Conservation (phyloP, 1,140 invertebrate genomes). For the Drosophila asahinai region DNA sequence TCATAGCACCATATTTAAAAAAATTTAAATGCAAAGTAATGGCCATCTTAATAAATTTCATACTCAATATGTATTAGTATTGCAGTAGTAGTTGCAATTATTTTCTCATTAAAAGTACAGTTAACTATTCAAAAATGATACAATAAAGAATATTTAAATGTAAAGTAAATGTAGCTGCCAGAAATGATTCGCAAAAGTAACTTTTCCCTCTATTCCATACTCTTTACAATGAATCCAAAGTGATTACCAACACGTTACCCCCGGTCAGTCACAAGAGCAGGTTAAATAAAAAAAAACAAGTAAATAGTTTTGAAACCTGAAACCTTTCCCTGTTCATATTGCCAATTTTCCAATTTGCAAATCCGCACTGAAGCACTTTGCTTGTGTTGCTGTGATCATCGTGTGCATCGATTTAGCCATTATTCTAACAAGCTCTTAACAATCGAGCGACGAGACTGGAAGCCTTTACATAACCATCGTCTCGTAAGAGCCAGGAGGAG, state of each 20-base stretch:
- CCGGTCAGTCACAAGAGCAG: slow-evolving; percentile 3
- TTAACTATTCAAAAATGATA: too few relatives aligned
- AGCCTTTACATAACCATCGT: slow-evolving; percentile 37
- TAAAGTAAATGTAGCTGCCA: not conserved
- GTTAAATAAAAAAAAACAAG: slow-evolving; percentile 29
- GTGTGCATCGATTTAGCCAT: slow-evolving; percentile 62
- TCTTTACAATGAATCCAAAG: not conserved
- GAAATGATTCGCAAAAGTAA: not conserved
- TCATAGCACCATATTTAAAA: too few relatives aligned
- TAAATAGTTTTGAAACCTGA: slow-evolving; percentile 1
- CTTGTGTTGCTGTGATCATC: slow-evolving; percentile 26
- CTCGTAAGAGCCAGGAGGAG: slow-evolving; percentile 13
- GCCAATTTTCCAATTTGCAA: slow-evolving; percentile 26
- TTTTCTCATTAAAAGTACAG: too few relatives aligned
- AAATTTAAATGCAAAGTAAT: too few relatives aligned
- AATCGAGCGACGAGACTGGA: slow-evolving; percentile 37
- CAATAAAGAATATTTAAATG: too few relatives aligned
- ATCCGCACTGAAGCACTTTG: slow-evolving; percentile 11
- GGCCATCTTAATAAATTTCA: too few relatives aligned
- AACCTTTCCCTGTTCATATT: not conserved
- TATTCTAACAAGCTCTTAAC: slow-evolving; percentile 66
- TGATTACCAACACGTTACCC: slow-evolving; percentile 30
- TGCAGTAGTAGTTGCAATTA: too few relatives aligned
- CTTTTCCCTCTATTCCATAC: slow-evolving; percentile 4
- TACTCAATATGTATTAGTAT: not conserved